Conservation (phyloP, 92 coral and sea anemone species). For the Porites cylindrica region DNA sequence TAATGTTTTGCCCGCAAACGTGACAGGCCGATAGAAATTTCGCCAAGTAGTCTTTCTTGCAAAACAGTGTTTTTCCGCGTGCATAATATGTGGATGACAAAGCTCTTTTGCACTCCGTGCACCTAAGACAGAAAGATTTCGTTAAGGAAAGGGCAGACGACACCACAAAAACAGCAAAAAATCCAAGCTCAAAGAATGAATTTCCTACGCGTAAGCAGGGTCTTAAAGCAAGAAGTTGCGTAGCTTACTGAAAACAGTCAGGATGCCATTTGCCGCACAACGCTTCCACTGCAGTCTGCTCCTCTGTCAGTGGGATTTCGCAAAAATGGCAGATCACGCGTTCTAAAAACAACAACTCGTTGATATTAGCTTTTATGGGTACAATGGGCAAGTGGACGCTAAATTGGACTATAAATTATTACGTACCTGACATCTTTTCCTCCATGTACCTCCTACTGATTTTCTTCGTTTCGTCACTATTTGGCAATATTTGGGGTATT, state of each 20-base stretch:
- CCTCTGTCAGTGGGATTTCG: neutral
- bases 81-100: conserved; percentile 74
- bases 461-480: neutral
- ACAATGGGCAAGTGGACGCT: neutral
- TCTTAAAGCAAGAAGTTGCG: neutral
- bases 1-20: conserved; percentile 80
- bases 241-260: conserved; percentile 64
- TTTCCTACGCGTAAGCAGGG: neutral
- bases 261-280: conserved; percentile 75
- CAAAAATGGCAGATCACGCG: conserved; percentile 24
- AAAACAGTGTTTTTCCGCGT: conserved; percentile 77
- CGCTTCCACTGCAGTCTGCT: conserved; percentile 32
- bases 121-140: conserved; percentile 58
- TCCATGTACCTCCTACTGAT: neutral
- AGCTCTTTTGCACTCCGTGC: conserved; percentile 78
- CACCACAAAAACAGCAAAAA: neutral
- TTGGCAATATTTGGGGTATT: neutral
- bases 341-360: neutral
- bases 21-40: conserved; percentile 83
- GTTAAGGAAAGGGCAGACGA: conserved; percentile 1
- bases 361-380: neutral
- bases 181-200: neutral
- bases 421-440: conserved; percentile 9
- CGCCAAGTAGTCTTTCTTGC: conserved; percentile 85
- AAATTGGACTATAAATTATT: neutral